Evolutionary conservation across 2,113 vertebrate genomes (phyloP), one percentile per base, ranked within the genome.

Genomic region (Mus spicilegus): DNA sequence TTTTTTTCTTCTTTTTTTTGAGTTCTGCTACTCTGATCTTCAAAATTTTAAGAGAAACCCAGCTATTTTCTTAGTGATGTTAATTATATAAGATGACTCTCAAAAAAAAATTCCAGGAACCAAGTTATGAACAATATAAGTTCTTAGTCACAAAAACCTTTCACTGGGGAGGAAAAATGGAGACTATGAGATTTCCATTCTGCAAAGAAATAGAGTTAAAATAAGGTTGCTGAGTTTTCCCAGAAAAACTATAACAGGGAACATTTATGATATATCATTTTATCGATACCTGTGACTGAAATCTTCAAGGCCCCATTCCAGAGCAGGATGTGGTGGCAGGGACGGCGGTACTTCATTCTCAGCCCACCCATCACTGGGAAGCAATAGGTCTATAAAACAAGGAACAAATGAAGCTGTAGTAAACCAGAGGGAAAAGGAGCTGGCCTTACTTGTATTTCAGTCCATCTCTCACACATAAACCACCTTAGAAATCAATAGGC

Each of bases 281-380:
- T 58, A 51, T 86, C 20, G 7, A 24, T 90, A 99, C 99, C 99
- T 99, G 89, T 98, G 97, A 92, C 96, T 98, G 94, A 98, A 98
- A 97, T 98, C 98, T 46, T 98, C 98, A 90, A 97, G 97, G 92
- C 98, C 97, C 81, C 98, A 82, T 96, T 99, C 98, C 86, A 98
- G 98, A 84, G 49, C 94, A 26, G 98, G 97, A 94, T 98, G 98
- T 0, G 98, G 98, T 72, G 99, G 96, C 30, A 98, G 97, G 82
- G 98, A 98, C 54, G 98, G 98, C 89, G 98, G 96, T 7, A 95
- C 96, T 98, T 98, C 98, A 0, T 93, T 98, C 95, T 98, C 98
- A 9, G 93, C 89, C 96, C 69, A 98, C 95, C 98, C 77, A 9
- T 0, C 81, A 96, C 87, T 87, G 95, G 95, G 97, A 84, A 87